Evolutionary conservation across 1,140 invertebrate genomes (phyloP).

Genomic region (Acromyrmex charruanus): DNA sequence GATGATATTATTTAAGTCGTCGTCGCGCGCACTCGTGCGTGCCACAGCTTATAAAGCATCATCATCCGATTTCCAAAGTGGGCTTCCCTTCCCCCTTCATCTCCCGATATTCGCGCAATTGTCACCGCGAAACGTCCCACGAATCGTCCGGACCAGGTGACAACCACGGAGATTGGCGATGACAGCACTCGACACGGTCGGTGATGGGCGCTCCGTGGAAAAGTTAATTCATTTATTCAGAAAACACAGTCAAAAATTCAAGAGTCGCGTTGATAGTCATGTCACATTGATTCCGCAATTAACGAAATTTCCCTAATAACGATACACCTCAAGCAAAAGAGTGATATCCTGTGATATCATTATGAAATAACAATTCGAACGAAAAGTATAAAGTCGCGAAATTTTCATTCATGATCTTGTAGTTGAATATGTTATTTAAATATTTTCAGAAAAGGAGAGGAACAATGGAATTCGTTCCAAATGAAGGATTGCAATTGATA

Average conservation of each 20-base stretch:
- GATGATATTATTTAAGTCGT: constrained; percentile 54
- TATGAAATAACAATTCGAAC: not conserved
- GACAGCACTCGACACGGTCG: constrained; percentile 41
- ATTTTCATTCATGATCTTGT: not conserved
- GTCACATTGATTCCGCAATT: not conserved
- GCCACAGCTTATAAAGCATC: constrained; percentile 71
- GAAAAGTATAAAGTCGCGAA: not conserved
- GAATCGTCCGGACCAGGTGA: constrained; percentile 26
- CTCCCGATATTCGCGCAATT: constrained; percentile 44
- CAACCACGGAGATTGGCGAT: not conserved
- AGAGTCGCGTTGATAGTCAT: too few relatives aligned
- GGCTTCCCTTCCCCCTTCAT: not conserved
- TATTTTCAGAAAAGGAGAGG: not conserved
- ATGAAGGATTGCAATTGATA: not conserved
- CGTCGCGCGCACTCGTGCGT: constrained; percentile 36
- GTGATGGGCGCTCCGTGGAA: constrained; percentile 10
- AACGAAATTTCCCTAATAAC: not conserved
- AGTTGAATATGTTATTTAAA: not conserved
- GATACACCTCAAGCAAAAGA: not conserved
- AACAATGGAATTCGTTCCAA: not conserved
- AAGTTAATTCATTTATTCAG: constrained; percentile 31
- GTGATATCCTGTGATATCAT: not conserved
- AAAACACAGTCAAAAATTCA: not conserved
- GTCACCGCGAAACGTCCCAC: constrained; percentile 28
- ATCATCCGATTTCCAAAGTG: constrained; percentile 66